Conservation (phyloP, 2,797 vertebrate genomes). For the Ptychadena robeensis region DNA sequence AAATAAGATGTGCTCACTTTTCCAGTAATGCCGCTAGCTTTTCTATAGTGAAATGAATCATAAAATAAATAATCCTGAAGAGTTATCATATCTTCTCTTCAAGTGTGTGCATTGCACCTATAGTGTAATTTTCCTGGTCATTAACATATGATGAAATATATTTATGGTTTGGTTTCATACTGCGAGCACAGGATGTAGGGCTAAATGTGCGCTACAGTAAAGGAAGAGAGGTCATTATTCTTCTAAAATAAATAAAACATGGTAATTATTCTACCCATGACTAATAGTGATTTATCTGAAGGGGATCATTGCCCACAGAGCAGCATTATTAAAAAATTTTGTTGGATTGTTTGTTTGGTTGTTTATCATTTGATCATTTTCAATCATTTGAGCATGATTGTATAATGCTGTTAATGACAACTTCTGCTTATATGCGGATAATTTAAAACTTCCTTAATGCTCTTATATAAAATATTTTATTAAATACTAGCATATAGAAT, state of each 20-base stretch:
- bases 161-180: neutral
- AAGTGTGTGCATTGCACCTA: neutral
- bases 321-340: too few species aligned
- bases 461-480: too few species aligned
- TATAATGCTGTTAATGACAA: too few species aligned
- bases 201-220: neutral
- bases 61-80: neutral
- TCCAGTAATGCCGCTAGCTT: neutral
- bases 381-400: too few species aligned
- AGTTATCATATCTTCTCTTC: neutral
- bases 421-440: too few species aligned
- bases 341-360: too few species aligned
- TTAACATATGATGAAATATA: neutral
- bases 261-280: too few species aligned
- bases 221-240: neutral
- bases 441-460: too few species aligned
- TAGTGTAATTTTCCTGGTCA: neutral
- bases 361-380: too few species aligned
- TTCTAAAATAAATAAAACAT: neutral
- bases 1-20: neutral
- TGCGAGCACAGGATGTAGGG: neutral
- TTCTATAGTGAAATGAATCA: neutral
- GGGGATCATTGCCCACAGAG: too few species aligned
- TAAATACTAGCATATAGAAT: too few species aligned
- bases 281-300: too few species aligned